phyloP scores from a whole-genome alignment of 2,797 vertebrate genomes.

The Etheostoma perlongum region DNA sequence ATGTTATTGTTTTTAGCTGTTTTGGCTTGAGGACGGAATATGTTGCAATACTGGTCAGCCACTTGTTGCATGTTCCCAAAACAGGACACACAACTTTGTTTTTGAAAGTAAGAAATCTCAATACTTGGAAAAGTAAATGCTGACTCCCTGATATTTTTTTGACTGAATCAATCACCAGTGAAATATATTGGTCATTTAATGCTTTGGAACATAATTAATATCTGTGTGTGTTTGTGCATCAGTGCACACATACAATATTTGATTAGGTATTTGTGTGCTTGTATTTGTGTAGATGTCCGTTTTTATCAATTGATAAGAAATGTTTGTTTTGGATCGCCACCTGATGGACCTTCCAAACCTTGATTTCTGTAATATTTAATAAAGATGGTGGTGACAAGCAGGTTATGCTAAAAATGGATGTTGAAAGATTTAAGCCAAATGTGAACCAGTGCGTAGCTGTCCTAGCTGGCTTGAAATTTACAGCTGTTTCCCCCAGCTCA shows the following conservation, averaged over 20 bases:
- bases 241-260: slow-evolving; percentile 3
- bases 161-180: background rate
- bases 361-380: slow-evolving; percentile 38
- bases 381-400: slow-evolving; percentile 5
- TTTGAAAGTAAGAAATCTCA: slow-evolving; percentile 30
- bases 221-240: slow-evolving; percentile 8
- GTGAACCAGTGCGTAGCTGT: slow-evolving; percentile 55
- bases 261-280: background rate
- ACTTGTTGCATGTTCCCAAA: slow-evolving; percentile 45
- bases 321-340: slow-evolving; percentile 11
- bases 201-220: background rate
- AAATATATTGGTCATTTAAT: slow-evolving; percentile 3
- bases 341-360: slow-evolving; percentile 16
- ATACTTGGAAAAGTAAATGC: slow-evolving; percentile 31
- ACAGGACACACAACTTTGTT: slow-evolving; percentile 31
- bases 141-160: slow-evolving; percentile 20
- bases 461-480: slow-evolving; percentile 57
- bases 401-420: slow-evolving; percentile 46
- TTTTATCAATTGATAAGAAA: slow-evolving; percentile 25
- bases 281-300: background rate
- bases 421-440: slow-evolving; percentile 53
- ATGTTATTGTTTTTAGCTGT: slow-evolving; percentile 31
- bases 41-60: slow-evolving; percentile 53
- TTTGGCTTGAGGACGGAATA: slow-evolving; percentile 38
- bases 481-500: slow-evolving; percentile 38